Percentiles rank a stretch among this genome's conserved stretches.
Evolutionary conservation across 2,888 invertebrate species (phyloP).

Genomic region (Cotesia congregata): DNA sequence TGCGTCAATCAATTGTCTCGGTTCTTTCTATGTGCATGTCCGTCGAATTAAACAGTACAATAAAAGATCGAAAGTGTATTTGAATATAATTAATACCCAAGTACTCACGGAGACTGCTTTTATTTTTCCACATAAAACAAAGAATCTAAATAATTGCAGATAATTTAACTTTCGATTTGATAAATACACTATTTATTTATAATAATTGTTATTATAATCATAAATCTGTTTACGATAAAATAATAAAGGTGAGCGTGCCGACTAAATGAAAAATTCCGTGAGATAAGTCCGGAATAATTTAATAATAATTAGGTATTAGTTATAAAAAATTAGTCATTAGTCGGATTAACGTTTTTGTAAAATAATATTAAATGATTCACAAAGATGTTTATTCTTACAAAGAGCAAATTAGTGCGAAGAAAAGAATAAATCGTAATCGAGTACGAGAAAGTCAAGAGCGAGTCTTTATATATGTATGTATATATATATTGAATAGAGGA

Average conservation of each 20-base stretch:
- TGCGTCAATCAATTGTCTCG: conserved; percentile 30
- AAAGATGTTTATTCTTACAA: conserved; percentile 14
- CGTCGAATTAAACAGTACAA: conserved; percentile 11
- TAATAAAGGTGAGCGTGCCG: too few species aligned
- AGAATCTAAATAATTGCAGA: neutral
- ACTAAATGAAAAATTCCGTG: too few species aligned
- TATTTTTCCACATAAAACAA: neutral
- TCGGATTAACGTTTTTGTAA: neutral
- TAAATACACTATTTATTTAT: too few species aligned
- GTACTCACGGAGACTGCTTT: neutral
- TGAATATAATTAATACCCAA: neutral
- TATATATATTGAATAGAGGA: conserved; percentile 37
- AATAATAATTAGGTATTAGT: too few species aligned
- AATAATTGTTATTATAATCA: too few species aligned
- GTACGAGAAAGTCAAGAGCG: conserved; percentile 67
- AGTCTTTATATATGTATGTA: conserved; percentile 31
- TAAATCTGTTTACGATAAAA: too few species aligned
- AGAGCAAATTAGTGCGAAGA: conserved; percentile 38
- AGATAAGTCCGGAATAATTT: too few species aligned
- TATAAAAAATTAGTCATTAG: neutral
- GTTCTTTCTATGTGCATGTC: conserved; percentile 1
- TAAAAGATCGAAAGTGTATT: neutral
- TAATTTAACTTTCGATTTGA: conserved; percentile 2
- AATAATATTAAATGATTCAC: neutral
- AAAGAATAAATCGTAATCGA: conserved; percentile 43